A percentile compares a stretch with the other conserved stretches of the same genome.
phyloP scores from a whole-genome alignment of 2,888 invertebrate genomes.

The Chrysina gloriosa region DNA sequence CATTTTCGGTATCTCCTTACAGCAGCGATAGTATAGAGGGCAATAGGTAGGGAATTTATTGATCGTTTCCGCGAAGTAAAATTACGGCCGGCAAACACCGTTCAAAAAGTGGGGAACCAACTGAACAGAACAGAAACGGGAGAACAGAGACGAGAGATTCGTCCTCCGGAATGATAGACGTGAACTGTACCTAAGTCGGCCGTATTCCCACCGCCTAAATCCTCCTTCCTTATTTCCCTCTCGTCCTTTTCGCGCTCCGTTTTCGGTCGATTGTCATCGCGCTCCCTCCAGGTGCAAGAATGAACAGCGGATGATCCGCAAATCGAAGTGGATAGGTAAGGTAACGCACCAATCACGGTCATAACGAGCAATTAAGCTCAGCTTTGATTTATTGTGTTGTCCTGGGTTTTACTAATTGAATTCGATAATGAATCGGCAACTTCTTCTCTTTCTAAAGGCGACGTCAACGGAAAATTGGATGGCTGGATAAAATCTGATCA shows the following conservation, averaged over 20 bases:
- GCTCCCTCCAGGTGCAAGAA: conserved; percentile 1
- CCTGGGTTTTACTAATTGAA: conserved; percentile 26
- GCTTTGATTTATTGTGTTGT: conserved; percentile 33
- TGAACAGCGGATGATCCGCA: background rate
- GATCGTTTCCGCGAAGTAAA: conserved; percentile 27
- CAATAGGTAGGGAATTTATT: conserved; percentile 16
- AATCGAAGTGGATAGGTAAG: conserved; percentile 6
- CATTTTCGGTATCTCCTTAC: background rate
- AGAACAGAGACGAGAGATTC: background rate
- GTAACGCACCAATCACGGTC: conserved; percentile 17
- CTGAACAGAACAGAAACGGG: background rate
- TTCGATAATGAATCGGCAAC: conserved; percentile 25
- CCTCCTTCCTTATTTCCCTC: background rate
- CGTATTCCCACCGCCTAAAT: background rate
- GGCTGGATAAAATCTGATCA: background rate
- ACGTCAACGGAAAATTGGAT: background rate
- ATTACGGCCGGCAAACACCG: conserved; percentile 10
- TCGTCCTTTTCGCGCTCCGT: background rate
- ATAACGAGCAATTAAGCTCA: conserved; percentile 34
- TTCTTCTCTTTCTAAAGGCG: background rate
- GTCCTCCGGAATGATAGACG: conserved; percentile 4
- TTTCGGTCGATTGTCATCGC: conserved; percentile 16
- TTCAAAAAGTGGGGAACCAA: conserved; percentile 12
- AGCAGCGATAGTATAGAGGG: conserved; percentile 8
- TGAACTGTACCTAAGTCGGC: conserved; percentile 9